These are phyloP conservation scores for Epizoanthus rinbou DNA, from an alignment of 92 coral and sea anemone genomes.

Conservation along the genomic window DNA sequence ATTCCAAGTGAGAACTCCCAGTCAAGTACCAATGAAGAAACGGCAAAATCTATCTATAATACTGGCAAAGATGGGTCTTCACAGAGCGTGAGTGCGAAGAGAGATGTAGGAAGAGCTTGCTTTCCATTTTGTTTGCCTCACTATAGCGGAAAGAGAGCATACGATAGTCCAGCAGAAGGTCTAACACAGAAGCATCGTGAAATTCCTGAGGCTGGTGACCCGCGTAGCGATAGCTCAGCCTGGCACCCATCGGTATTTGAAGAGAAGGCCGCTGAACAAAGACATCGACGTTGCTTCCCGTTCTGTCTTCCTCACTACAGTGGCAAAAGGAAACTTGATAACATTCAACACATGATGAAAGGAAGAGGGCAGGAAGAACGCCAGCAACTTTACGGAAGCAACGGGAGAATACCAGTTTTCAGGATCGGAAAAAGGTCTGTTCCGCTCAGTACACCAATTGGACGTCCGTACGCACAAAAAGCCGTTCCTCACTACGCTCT, in stretches of 20 bases:
- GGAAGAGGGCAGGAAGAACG: neutral
- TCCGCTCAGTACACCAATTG: too few species aligned
- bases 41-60: neutral
- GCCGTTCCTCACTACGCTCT: too few species aligned
- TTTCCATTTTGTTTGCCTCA: conserved; percentile 38
- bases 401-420: too few species aligned
- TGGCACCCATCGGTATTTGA: neutral
- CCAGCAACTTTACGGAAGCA: too few species aligned
- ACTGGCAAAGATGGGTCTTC: neutral
- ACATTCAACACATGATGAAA: neutral
- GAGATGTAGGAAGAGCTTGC: neutral
- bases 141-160: conserved; percentile 23
- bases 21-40: too few species aligned
- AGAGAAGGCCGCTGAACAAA: neutral
- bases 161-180: neutral
- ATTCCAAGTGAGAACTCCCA: too few species aligned
- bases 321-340: neutral
- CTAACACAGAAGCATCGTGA: neutral
- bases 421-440: too few species aligned
- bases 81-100: neutral
- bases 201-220: neutral
- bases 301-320: conserved; percentile 21
- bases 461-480: too few species aligned
- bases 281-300: neutral
- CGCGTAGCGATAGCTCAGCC: neutral